Conservation (phyloP, 2,888 invertebrate genomes). For the Norana najaformis region DNA sequence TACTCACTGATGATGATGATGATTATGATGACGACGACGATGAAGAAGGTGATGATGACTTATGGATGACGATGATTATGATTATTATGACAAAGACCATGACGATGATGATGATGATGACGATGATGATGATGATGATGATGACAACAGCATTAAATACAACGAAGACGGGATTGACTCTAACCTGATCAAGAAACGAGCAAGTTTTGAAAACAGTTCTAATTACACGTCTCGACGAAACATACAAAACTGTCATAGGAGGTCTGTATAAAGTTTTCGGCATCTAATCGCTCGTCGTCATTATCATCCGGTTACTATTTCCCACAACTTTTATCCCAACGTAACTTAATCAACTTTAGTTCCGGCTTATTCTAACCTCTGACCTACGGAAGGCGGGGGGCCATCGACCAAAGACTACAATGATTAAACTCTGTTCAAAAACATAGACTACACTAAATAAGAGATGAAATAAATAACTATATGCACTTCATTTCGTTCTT, state of each 20-base stretch:
- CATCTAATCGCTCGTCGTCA: neutral
- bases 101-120: neutral
- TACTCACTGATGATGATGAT: neutral
- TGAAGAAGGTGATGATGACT: neutral
- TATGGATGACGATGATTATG: neutral
- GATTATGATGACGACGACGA: neutral
- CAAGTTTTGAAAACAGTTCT: neutral
- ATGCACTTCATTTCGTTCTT: too few relatives aligned
- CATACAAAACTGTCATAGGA: neutral
- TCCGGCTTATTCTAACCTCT: neutral
- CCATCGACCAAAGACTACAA: neutral
- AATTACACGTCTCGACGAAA: neutral
- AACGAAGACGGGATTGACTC: too few relatives aligned
- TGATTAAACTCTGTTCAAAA: too few relatives aligned
- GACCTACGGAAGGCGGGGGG: neutral
- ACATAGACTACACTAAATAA: neutral
- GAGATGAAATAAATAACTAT: too few relatives aligned
- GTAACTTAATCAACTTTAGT: neutral
- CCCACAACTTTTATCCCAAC: neutral
- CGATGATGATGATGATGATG: neutral
- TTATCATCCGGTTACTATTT: slow-evolving; percentile 1
- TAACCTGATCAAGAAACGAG: neutral
- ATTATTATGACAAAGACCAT: neutral
- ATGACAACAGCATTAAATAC: neutral
- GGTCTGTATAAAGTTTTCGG: neutral